Evolutionary conservation across 2,888 invertebrate genomes (phyloP).

Genomic region (Sphaerophoria taeniata): DNA sequence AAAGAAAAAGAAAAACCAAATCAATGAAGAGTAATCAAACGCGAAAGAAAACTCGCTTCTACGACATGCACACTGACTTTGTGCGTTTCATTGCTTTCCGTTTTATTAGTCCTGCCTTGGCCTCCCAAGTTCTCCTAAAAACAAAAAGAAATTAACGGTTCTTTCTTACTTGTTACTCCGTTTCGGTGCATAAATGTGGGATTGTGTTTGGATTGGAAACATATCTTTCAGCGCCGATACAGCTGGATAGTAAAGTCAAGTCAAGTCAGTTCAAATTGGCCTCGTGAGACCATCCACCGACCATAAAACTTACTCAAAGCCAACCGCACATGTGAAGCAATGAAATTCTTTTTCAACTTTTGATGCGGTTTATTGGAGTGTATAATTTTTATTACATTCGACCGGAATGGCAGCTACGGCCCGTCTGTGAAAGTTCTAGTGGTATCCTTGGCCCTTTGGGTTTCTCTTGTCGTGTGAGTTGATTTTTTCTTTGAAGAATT

Average conservation of each 20-base stretch:
- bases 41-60: conserved; percentile 36
- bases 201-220: conserved; percentile 20
- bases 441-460: too few species aligned
- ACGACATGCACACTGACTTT: conserved; percentile 44
- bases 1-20: not conserved
- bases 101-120: conserved; percentile 47
- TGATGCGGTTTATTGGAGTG: conserved; percentile 29
- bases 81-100: conserved; percentile 46
- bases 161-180: not conserved
- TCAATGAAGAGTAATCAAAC: conserved; percentile 60
- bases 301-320: conserved; percentile 47
- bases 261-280: conserved; percentile 32
- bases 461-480: too few species aligned
- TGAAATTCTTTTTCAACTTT: conserved; percentile 62
- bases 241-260: not conserved
- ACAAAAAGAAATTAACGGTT: conserved; percentile 49
- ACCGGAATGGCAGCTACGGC: not conserved
- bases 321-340: conserved; percentile 34
- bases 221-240: conserved; percentile 15
- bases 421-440: too few species aligned
- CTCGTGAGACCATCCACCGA: conserved; percentile 41
- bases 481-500: too few species aligned
- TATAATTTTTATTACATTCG: conserved; percentile 27
- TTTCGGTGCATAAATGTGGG: conserved; percentile 1
- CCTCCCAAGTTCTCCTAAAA: conserved; percentile 2